A percentile compares a stretch with the other conserved stretches of the same genome.
These are phyloP conservation scores for Glyphotaelius pellucidus DNA, from an alignment of 2,888 invertebrate species.

Conservation along the genomic window DNA sequence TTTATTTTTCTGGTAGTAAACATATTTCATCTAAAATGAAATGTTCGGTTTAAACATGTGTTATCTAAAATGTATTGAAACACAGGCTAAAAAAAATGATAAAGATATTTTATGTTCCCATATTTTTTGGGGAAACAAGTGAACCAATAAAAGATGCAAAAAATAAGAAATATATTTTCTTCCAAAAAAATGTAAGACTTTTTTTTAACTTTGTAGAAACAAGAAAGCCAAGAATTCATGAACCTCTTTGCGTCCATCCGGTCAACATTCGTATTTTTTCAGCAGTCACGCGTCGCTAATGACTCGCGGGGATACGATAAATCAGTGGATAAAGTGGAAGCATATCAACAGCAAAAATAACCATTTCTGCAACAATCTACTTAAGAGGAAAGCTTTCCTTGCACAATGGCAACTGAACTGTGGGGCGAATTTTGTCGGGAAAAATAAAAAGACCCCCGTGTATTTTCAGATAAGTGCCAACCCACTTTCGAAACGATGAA, in stretches of 20 bases:
- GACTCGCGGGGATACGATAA: conserved; percentile 14
- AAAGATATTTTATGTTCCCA: too few species aligned
- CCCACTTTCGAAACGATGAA: too few species aligned
- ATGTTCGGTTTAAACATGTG: too few species aligned
- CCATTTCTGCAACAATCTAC: conserved; percentile 12
- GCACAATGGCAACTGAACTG: background rate
- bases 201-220: background rate
- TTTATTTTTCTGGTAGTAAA: too few species aligned
- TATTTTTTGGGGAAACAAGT: too few species aligned
- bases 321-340: conserved; percentile 20
- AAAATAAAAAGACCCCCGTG: background rate
- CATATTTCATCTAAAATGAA: too few species aligned
- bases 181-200: too few species aligned
- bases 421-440: background rate
- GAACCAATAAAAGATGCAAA: too few species aligned
- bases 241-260: background rate
- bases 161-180: too few species aligned
- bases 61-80: too few species aligned
- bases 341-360: conserved; percentile 22
- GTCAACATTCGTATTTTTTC: conserved; percentile 24
- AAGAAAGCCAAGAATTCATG: conserved; percentile 18
- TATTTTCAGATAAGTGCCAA: background rate
- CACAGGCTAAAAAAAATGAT: too few species aligned
- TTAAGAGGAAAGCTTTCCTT: conserved; percentile 21
- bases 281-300: conserved; percentile 46